Conservation (phyloP, 92 coral and sea anemone species). For the Bergia puertoricense region DNA sequence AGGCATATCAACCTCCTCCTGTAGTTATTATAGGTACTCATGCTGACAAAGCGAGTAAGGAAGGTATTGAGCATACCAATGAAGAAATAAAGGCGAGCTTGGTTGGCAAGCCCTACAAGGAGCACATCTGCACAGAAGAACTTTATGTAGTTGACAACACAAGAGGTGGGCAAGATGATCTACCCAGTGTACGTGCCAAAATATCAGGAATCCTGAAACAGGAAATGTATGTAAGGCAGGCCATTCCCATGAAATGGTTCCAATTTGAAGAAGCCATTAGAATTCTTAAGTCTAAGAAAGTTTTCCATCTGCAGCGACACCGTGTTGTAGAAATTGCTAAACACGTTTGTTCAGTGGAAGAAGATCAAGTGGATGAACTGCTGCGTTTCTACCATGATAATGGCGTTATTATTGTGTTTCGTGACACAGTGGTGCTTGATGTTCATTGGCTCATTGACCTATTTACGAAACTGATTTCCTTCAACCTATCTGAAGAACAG, state of each 20-base stretch:
- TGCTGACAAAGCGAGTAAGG: background rate
- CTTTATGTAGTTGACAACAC: background rate
- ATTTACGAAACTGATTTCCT: slow-evolving; percentile 69
- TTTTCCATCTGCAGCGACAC: too few species aligned
- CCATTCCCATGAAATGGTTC: background rate
- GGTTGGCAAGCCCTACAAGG: background rate
- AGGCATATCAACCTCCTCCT: background rate
- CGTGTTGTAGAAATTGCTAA: too few species aligned
- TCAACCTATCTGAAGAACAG: slow-evolving; percentile 81
- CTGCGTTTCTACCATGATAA: slow-evolving; percentile 74
- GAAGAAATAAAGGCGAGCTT: background rate
- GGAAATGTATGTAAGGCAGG: background rate
- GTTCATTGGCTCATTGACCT: slow-evolving; percentile 76
- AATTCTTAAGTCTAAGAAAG: background rate
- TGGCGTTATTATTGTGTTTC: slow-evolving; percentile 70
- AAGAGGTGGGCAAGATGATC: background rate
- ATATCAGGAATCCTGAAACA: background rate
- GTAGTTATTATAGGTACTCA: background rate
- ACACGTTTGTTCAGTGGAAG: slow-evolving; percentile 60
- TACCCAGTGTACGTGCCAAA: background rate
- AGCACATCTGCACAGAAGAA: background rate
- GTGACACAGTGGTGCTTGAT: slow-evolving; percentile 70
- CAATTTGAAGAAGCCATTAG: background rate
- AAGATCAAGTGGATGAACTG: slow-evolving; percentile 57
- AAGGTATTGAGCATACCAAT: background rate